These are phyloP conservation scores for Sinohyriopsis cumingii DNA, from an alignment of 2,888 invertebrate genomes.

Conservation along the genomic window DNA sequence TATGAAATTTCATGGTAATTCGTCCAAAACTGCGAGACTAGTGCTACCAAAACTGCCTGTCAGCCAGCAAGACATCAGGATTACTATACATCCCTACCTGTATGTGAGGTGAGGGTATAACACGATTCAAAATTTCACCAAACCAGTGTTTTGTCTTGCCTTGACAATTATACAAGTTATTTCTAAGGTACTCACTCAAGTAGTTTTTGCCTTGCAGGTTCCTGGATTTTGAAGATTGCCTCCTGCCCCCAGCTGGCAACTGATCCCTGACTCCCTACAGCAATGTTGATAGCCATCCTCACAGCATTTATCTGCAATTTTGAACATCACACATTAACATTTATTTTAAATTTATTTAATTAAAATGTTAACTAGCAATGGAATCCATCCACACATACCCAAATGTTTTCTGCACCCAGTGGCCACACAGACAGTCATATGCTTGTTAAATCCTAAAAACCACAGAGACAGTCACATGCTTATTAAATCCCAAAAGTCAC, in stretches of 20 bases:
- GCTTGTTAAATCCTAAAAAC: too few species aligned
- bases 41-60: too few species aligned
- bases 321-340: background rate
- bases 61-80: too few species aligned
- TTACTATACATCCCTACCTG: too few species aligned
- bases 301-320: constrained; percentile 66
- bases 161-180: background rate
- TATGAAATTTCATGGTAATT: too few species aligned
- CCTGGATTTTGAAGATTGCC: constrained; percentile 64
- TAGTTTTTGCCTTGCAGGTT: constrained; percentile 56
- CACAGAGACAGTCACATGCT: too few species aligned
- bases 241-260: constrained; percentile 61
- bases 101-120: too few species aligned
- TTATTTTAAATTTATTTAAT: background rate
- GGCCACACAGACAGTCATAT: too few species aligned
- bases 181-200: constrained; percentile 52
- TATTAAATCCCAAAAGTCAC: too few species aligned
- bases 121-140: too few species aligned
- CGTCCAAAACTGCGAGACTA: too few species aligned
- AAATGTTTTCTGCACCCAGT: background rate
- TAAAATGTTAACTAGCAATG: background rate
- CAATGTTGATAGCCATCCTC: constrained; percentile 66
- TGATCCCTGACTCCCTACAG: constrained; percentile 58
- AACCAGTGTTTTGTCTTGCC: too few species aligned
- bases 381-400: background rate